These are phyloP conservation scores for Peromyscus eremicus DNA, from an alignment of 2,797 vertebrate species.

Conservation along the genomic window DNA sequence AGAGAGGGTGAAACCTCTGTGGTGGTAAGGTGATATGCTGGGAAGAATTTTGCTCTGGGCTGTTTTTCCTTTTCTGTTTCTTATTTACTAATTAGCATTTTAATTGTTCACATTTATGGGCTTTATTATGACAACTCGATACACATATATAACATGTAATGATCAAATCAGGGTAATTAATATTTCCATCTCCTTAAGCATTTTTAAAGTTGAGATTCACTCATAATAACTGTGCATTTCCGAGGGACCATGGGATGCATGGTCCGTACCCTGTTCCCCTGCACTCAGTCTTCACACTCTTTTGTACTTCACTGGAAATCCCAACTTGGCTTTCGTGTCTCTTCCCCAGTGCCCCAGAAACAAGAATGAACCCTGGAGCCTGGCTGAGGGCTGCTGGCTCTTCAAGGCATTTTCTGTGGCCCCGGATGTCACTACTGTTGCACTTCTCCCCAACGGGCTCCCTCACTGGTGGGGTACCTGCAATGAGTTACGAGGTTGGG, in stretches of 20 bases:
- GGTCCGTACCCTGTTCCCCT: not conserved
- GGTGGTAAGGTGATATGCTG: slow-evolving; percentile 77
- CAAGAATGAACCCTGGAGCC: not conserved
- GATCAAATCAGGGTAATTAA: slow-evolving; percentile 10
- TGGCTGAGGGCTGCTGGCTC: not conserved
- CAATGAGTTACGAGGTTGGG: not conserved
- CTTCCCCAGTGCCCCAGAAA: not conserved
- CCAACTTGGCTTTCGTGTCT: not conserved
- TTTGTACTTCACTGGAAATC: not conserved
- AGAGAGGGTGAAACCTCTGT: slow-evolving; percentile 27
- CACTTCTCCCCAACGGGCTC: not conserved
- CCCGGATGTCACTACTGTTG: not conserved
- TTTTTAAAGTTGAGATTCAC: not conserved
- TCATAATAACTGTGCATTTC: not conserved
- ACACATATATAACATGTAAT: not conserved
- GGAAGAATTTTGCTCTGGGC: slow-evolving; percentile 63
- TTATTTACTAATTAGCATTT: slow-evolving; percentile 40
- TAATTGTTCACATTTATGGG: not conserved
- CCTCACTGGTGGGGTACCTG: not conserved
- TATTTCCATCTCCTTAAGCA: slow-evolving; percentile 22
- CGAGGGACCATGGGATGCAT: not conserved
- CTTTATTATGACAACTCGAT: not conserved
- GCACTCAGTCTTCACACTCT: not conserved
- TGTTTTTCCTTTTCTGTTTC: slow-evolving; percentile 39
- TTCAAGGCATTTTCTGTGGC: not conserved